Conservation (phyloP, 2,797 vertebrate species). For the Aphelocoma californica region DNA sequence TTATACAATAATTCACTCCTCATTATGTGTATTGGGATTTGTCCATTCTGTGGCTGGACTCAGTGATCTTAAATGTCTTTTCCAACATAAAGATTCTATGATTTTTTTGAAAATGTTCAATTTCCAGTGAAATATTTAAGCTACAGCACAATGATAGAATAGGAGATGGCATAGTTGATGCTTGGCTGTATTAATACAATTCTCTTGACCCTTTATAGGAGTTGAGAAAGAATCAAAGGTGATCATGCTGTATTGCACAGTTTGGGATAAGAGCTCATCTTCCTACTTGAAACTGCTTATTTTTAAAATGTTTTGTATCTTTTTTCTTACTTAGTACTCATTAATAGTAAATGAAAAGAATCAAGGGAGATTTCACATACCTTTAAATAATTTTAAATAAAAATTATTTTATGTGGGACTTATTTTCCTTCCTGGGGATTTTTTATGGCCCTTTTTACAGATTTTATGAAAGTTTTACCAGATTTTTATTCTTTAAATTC, state of each 20-base stretch:
- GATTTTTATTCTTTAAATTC: neutral
- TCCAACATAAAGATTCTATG: neutral
- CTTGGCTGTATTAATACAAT: neutral
- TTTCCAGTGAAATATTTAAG: neutral
- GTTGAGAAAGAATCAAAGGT: neutral
- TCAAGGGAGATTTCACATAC: neutral
- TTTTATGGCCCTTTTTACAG: neutral
- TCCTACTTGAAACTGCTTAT: neutral
- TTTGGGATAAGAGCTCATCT: neutral
- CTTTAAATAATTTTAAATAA: neutral
- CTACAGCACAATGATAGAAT: neutral
- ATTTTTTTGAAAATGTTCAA: neutral
- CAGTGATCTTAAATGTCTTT: neutral
- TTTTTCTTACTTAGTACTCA: neutral
- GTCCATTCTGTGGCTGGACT: neutral
- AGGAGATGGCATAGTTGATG: neutral
- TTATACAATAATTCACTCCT: neutral
- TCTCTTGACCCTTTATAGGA: neutral
- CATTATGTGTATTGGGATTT: rapidly evolving
- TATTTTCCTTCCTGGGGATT: neutral
- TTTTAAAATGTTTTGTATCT: neutral
- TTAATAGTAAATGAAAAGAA: neutral
- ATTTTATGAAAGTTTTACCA: neutral
- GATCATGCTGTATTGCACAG: neutral
- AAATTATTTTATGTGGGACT: neutral